Conservation (phyloP, 2,113 vertebrate species). For the Myotis yumanensis region DNA sequence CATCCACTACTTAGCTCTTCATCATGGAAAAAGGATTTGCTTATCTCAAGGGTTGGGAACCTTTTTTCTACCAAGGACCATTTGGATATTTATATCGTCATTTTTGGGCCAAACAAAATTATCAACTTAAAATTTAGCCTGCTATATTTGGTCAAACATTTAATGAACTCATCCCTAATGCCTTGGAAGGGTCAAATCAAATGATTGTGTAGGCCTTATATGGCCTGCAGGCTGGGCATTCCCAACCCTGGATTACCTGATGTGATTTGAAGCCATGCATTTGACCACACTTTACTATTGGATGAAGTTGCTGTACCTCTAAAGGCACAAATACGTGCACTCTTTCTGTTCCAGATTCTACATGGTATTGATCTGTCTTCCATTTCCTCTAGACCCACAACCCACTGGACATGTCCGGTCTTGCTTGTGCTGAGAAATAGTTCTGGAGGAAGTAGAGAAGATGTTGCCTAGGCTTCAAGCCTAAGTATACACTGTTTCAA, state of each 20-base stretch:
- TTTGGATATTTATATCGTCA: too few relatives aligned
- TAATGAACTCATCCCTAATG: too few relatives aligned
- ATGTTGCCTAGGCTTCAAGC: not conserved
- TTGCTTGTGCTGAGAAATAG: not conserved
- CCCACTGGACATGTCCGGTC: not conserved
- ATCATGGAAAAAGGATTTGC: not conserved
- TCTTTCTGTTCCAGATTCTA: not conserved
- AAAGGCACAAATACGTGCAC: not conserved
- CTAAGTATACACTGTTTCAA: not conserved
- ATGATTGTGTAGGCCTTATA: too few relatives aligned
- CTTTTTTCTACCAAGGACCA: too few relatives aligned
- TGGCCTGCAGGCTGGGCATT: too few relatives aligned
- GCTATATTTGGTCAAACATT: too few relatives aligned
- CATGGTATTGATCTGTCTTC: not conserved
- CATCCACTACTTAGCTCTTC: not conserved
- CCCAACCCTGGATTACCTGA: not conserved
- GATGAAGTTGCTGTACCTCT: not conserved
- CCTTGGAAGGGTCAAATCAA: too few relatives aligned
- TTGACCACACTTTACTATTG: not conserved
- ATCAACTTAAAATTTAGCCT: too few relatives aligned
- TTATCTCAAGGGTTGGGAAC: not conserved
- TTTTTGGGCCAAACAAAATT: too few relatives aligned
- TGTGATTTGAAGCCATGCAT: not conserved
- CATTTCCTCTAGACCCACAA: not conserved
- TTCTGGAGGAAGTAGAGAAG: not conserved